phyloP scores from a whole-genome alignment of 2,888 invertebrate species.

The Drosophila nr. perissopoda region DNA sequence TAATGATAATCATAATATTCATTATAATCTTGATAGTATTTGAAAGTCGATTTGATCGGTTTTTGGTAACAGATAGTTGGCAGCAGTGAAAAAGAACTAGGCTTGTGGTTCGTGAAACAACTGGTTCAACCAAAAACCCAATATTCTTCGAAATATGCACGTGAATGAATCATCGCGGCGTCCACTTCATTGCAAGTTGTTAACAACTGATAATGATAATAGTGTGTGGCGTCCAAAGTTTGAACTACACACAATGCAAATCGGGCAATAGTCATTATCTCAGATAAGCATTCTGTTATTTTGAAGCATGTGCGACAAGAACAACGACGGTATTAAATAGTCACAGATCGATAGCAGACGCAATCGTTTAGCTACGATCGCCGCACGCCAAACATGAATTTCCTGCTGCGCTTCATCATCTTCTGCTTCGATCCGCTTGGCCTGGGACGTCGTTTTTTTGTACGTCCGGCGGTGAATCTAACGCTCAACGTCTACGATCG shows the following conservation, averaged over 20 bases:
- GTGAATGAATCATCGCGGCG: slow-evolving; percentile 38
- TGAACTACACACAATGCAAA: slow-evolving; percentile 58
- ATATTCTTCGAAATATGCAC: slow-evolving; percentile 10
- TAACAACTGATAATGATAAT: slow-evolving; percentile 55
- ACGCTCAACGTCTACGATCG: slow-evolving; percentile 83
- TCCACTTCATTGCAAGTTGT: slow-evolving; percentile 38
- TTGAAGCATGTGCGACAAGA: slow-evolving; percentile 31
- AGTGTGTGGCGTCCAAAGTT: slow-evolving; percentile 48
- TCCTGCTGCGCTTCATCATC: slow-evolving; percentile 77
- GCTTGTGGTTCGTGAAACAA: slow-evolving; percentile 3
- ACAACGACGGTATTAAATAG: slow-evolving; percentile 35
- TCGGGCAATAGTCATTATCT: slow-evolving; percentile 44
- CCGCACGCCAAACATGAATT: slow-evolving; percentile 66
- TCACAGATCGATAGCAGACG: slow-evolving; percentile 34
- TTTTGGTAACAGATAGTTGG: not conserved
- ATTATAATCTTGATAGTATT: not conserved
- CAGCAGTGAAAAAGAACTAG: not conserved
- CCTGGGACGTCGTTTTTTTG: slow-evolving; percentile 81
- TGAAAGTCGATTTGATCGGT: not conserved
- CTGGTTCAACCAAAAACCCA: slow-evolving; percentile 16
- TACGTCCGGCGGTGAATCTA: slow-evolving; percentile 85
- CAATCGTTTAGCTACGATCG: slow-evolving; percentile 34
- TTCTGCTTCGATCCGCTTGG: slow-evolving; percentile 84
- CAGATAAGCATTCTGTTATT: slow-evolving; percentile 43
- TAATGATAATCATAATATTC: not conserved